A percentile compares a stretch with the other conserved stretches of the same genome.
These are phyloP conservation scores for Oryzias sinensis DNA, from an alignment of 2,797 vertebrate species.

Conservation along the genomic window DNA sequence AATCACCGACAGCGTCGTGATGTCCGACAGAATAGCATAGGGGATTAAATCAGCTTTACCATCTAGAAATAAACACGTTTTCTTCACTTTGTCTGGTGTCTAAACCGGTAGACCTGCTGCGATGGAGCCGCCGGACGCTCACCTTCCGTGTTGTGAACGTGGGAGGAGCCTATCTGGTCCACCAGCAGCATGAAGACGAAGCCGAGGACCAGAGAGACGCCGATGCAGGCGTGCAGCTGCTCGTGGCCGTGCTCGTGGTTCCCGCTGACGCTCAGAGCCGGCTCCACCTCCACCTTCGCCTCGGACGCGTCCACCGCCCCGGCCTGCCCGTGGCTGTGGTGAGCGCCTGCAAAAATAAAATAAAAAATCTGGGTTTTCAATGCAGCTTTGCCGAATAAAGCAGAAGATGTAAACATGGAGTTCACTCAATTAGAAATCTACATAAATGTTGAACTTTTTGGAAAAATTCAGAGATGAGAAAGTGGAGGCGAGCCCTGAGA, in stretches of 20 bases:
- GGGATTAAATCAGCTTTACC: too few species aligned
- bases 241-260: conserved; percentile 81
- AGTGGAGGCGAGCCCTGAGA: too few species aligned
- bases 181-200: conserved; percentile 99
- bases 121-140: conserved; percentile 28
- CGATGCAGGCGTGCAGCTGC: conserved; percentile 93
- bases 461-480: too few species aligned
- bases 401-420: too few species aligned
- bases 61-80: too few species aligned
- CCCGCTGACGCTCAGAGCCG: conserved; percentile 43
- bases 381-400: too few species aligned
- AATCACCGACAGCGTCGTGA: background rate
- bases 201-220: conserved; percentile 92
- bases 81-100: background rate
- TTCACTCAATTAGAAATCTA: too few species aligned
- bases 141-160: conserved; percentile 91
- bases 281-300: conserved; percentile 66
- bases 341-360: conserved; percentile 56
- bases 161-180: conserved; percentile 95
- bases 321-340: conserved; percentile 65
- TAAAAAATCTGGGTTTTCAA: background rate
- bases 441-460: too few species aligned
- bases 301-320: conserved; percentile 65
- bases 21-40: too few species aligned
- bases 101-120: background rate